Base-by-base conservation (phyloP, 2,888 invertebrate species). In the Corythucha ciliata region DNA sequence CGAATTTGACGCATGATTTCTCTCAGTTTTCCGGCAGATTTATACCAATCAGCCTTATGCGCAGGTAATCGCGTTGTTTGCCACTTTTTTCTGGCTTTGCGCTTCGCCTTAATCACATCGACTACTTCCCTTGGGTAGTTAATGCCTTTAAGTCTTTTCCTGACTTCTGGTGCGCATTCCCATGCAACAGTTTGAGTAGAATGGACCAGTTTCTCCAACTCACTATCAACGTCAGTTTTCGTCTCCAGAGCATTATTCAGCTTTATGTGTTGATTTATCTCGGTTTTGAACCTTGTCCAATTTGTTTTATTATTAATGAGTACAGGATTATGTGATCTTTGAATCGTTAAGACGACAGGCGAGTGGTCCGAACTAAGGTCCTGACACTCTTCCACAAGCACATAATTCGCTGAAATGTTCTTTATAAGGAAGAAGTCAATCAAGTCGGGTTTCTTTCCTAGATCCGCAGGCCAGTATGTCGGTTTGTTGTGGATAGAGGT, bases 121-220 rank as follows among this genome's bases (percentile, higher is more conserved):
- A 45, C 20, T 2, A 45, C 33, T 32, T 45, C 33, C 4, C 21
- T 12, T 12, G 45, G n/a, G 12, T 33, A 45, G 5, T 45, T 45
- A 3, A 45, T n/a, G 2, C 33, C 45, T 16, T 20, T 29, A 21
- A 32, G 21, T 10, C 18, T 18, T 21, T 7, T 20, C 32, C 2
- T 2, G 3, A 4, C 21, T 5, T 32, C 45, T 21, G 33, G 33
- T 14, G 45, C 24, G 16, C 26, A 25, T 18, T 45, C 7, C 45
- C 45, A 45, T 45, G 42, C 45, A 10, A 18, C 45, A 20, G 20
- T 33, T 20, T 45, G 45, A 3, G 26, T 29, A 8, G 18, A 10
- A 24, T 33, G 12, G 2, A 45, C 22, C 2, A 33, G 33, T 2
- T 44, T 16, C 2, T 27, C 16, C 1, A 44, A 20, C 18, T 44